Conservation (phyloP, 1,140 invertebrate species). For the Maniola jurtina region DNA sequence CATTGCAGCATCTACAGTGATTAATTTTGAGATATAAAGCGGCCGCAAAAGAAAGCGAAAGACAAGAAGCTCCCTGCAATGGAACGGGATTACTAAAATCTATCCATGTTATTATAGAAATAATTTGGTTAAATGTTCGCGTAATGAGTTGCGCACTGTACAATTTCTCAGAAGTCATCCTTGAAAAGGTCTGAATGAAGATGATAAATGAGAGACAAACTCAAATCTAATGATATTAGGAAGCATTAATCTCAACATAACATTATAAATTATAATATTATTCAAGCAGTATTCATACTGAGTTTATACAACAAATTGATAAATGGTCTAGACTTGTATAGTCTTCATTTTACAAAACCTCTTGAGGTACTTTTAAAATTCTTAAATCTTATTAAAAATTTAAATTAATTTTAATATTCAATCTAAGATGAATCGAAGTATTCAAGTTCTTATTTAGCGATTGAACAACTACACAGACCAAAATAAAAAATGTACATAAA, state of each 20-base stretch:
- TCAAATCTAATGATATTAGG: slow-evolving; percentile 5
- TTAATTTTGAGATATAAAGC: too few species aligned
- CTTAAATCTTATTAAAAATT: too few species aligned
- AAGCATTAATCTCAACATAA: slow-evolving; percentile 3
- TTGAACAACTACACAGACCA: too few species aligned
- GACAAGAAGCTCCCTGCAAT: too few species aligned
- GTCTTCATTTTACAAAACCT: too few species aligned
- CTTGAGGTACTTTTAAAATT: too few species aligned
- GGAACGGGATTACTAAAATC: not conserved
- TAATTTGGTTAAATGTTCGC: not conserved
- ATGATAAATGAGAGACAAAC: slow-evolving; percentile 7
- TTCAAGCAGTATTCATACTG: not conserved
- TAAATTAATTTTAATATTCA: too few species aligned
- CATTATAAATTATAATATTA: not conserved
- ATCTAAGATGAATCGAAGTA: too few species aligned
- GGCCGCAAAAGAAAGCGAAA: too few species aligned
- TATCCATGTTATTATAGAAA: not conserved
- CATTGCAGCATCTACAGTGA: too few species aligned
- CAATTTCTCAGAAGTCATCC: slow-evolving; percentile 2
- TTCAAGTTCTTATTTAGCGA: too few species aligned
- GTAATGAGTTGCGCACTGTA: not conserved
- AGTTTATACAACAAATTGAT: not conserved
- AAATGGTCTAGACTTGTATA: not conserved
- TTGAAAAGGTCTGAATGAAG: slow-evolving; percentile 5
- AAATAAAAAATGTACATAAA: too few species aligned